phyloP scores from a whole-genome alignment of 2,888 invertebrate genomes.

The Lymantria dispar region DNA sequence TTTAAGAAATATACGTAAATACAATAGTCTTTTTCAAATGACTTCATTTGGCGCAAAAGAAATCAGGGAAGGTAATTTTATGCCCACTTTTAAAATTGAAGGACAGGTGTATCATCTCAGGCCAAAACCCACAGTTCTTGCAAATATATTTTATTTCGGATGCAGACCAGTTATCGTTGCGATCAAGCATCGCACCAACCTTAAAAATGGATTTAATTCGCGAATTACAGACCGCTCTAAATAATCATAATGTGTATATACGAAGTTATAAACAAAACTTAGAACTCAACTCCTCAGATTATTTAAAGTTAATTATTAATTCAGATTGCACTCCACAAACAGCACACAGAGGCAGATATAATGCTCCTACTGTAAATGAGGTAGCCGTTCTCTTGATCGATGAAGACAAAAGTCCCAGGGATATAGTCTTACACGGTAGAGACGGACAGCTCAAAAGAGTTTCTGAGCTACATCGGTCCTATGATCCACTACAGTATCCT shows the following conservation, averaged over 20 bases:
- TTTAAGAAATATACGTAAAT: background rate
- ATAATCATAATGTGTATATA: conserved; percentile 8
- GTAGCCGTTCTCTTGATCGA: conserved; percentile 26
- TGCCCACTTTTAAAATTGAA: background rate
- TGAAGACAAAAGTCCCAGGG: conserved; percentile 31
- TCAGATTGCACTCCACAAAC: conserved; percentile 6
- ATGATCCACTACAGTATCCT: conserved; percentile 29
- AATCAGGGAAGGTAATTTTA: background rate
- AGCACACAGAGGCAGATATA: conserved; percentile 14
- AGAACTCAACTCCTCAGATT: conserved; percentile 19
- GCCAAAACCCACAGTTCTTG: background rate
- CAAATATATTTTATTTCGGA: conserved; percentile 1
- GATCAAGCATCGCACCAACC: conserved; percentile 9
- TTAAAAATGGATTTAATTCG: background rate
- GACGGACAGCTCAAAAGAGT: conserved; percentile 12
- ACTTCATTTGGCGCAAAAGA: background rate
- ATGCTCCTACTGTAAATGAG: conserved; percentile 15
- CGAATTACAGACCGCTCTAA: conserved; percentile 12
- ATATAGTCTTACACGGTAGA: conserved; percentile 24
- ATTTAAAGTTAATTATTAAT: conserved; percentile 28
- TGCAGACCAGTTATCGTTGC: conserved; percentile 8
- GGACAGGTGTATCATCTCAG: background rate
- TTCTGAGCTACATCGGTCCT: conserved; percentile 4
- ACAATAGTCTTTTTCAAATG: background rate
- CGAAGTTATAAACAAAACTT: conserved; percentile 28